Percentiles rank a stretch among this genome's conserved stretches.
Conservation (phyloP, 2,888 invertebrate species). For the Xanthia togata region DNA sequence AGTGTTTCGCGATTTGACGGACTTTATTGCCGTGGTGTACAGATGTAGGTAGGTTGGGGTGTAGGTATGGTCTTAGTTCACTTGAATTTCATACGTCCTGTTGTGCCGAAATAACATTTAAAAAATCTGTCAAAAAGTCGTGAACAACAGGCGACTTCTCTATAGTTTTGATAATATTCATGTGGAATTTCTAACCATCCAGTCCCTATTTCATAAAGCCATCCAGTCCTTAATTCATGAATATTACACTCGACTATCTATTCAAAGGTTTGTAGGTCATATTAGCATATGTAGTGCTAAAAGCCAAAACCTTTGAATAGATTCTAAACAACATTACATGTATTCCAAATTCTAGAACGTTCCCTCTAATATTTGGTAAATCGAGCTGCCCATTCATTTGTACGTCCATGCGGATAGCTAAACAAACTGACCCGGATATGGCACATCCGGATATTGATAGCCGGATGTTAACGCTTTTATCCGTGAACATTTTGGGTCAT, state of each 20-base stretch:
- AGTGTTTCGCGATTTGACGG: neutral
- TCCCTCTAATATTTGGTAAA: constrained; percentile 6
- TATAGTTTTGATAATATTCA: neutral
- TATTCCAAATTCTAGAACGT: neutral
- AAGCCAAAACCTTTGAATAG: too few relatives aligned
- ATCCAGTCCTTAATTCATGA: neutral
- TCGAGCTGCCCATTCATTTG: constrained; percentile 3
- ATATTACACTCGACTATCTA: neutral
- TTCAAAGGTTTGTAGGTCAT: too few relatives aligned
- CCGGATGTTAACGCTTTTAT: constrained; percentile 43
- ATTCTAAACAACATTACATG: too few relatives aligned
- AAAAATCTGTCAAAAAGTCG: neutral
- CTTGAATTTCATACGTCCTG: neutral
- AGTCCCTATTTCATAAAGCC: neutral
- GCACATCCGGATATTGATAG: neutral
- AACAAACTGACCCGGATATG: constrained; percentile 37
- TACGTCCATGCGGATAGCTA: neutral
- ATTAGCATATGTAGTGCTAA: too few relatives aligned
- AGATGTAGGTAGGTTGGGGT: neutral
- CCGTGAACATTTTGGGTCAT: constrained; percentile 21
- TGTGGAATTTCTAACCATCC: neutral
- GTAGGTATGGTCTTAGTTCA: neutral
- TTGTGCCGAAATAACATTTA: neutral
- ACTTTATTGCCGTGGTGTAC: neutral
- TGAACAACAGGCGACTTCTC: neutral